These are phyloP conservation scores for Canis aureus DNA, from an alignment of 2,113 vertebrate genomes.

Conservation along the genomic window DNA sequence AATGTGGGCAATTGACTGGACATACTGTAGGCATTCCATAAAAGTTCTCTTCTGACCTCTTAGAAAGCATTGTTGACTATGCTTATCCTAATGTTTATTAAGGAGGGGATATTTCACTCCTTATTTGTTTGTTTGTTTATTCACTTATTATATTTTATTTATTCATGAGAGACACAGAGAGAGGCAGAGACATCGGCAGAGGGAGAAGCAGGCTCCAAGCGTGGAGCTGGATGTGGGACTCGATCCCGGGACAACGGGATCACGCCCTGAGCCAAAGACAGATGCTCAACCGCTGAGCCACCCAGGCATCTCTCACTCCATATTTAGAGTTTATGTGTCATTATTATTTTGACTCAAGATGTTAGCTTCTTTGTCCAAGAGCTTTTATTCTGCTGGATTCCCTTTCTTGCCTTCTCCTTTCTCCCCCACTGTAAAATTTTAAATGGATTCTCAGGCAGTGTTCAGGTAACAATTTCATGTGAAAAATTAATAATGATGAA, in stretches of 20 bases:
- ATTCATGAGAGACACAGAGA: no score
- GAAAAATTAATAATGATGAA: slow-evolving; percentile 46
- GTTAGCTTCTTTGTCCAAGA: neutral
- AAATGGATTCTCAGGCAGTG: neutral
- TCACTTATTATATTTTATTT: no score
- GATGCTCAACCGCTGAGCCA: no score
- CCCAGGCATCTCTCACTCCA: neutral
- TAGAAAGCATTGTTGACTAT: neutral
- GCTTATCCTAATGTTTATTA: neutral
- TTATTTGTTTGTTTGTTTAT: no score
- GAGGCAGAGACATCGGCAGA: no score
- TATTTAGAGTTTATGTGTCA: neutral
- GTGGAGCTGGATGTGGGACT: no score
- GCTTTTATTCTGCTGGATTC: neutral
- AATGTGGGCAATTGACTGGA: neutral
- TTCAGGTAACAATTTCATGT: slow-evolving; percentile 31
- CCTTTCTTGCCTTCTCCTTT: neutral
- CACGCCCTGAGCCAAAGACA: no score
- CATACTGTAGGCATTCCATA: neutral
- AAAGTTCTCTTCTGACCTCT: neutral
- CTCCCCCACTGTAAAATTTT: neutral
- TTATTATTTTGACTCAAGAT: neutral
- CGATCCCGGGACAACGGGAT: no score
- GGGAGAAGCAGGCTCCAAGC: no score
- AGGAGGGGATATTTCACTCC: neutral